phyloP scores from a whole-genome alignment of 2,888 invertebrate species.

The Acrobasis repandana region DNA sequence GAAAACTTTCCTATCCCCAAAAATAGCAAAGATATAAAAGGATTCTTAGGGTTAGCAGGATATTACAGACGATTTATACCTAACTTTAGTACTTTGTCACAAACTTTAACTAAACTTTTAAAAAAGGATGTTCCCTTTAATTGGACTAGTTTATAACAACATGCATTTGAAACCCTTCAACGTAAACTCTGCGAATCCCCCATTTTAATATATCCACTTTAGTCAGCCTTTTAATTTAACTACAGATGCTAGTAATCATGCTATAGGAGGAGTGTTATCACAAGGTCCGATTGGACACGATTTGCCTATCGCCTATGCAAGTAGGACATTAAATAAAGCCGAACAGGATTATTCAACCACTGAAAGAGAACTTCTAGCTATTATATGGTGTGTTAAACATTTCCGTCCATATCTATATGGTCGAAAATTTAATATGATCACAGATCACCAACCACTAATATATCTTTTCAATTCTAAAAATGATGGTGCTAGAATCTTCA shows the following conservation, averaged over 20 bases:
- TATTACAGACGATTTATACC: conserved; percentile 52
- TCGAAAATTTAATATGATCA: conserved; percentile 21
- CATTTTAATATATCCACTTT: conserved; percentile 31
- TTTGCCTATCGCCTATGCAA: conserved; percentile 21
- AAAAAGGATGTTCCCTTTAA: conserved; percentile 27
- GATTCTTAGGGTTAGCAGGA: conserved; percentile 50
- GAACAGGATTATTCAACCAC: conserved; percentile 30
- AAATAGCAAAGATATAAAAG: conserved; percentile 36
- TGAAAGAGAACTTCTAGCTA: conserved; percentile 29
- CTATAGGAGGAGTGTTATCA: conserved; percentile 27
- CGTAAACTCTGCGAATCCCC: conserved; percentile 9
- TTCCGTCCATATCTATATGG: conserved; percentile 28
- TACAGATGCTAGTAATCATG: conserved; percentile 29
- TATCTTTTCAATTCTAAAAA: conserved; percentile 13
- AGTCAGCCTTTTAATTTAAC: conserved; percentile 28
- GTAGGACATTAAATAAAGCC: conserved; percentile 21
- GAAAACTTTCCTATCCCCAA: conserved; percentile 37
- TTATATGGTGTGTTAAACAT: conserved; percentile 26
- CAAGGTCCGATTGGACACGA: conserved; percentile 19
- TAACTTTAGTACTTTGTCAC: conserved; percentile 41
- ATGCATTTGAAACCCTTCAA: conserved; percentile 14
- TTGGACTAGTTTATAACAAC: conserved; percentile 24
- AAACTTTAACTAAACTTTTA: conserved; percentile 27
- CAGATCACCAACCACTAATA: conserved; percentile 26
- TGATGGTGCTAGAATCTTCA: neutral